Evolutionary conservation across 1,140 invertebrate species (phyloP), one percentile per base, ranked within the genome.

Genomic region (Drosophila elegans): DNA sequence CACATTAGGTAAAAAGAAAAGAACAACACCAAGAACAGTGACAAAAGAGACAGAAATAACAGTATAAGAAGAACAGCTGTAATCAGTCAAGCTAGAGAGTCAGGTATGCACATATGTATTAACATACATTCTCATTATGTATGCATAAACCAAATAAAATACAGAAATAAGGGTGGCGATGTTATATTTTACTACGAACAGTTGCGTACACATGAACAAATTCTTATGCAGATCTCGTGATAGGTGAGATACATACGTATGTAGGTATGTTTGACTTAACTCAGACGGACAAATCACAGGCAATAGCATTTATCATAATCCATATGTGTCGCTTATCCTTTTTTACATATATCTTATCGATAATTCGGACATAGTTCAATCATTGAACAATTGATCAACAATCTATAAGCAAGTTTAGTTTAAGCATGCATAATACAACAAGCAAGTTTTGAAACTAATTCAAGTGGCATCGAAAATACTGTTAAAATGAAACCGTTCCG

Each of bases 21-120:
- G 53, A 89, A 74, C 76, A 90, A 80, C 77, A 77, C 73, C 74
- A 53, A 89, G 27, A 80, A 88, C 82, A 85, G 69, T 88, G 79
- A 89, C 77, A 89, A 80, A 60, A 78, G 55, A 68, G 73, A 77
- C 60, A 69, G 48, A 74, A 67, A 89, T 53, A 68, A 67, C 60
- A 89, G 51, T 83, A 61, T 60, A 77, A 53, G 27, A 74, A 39
- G 7, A 71, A 73, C 36, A 64, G 32, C 27, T 62, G 66, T 42
- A 36, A 61, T 84, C 48, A 67, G 44, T 67, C 54, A 78, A 46
- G 56, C 34, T 46, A 62, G 53, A 62, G 32, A 67, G 32, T 27
- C 51, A 32, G 51, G 46, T 13, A 34, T 42, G 39, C 13, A 56
- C 27, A 56, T 44, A 32, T 42, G 42, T 44, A 32, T 42, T 16